Evolutionary conservation across 2,113 vertebrate species (phyloP), one percentile per base, ranked within the genome.

Genomic region (Antechinus stuartii): DNA sequence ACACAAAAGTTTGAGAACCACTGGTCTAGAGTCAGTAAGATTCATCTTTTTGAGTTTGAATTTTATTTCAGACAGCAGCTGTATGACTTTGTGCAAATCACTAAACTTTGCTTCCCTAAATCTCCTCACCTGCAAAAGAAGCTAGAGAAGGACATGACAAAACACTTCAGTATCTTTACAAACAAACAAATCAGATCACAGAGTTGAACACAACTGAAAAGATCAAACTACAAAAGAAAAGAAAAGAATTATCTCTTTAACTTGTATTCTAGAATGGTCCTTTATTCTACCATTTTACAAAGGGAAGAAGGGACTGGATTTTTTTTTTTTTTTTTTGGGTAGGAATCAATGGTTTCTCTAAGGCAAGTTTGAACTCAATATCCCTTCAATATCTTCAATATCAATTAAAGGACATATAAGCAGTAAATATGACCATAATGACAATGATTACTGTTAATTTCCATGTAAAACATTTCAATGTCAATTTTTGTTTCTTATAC

Each of bases 351-450:
- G 14, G 1, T 6, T 84, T 42, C n/a, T 42, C 3, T 68, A n/a
- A n/a, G 35, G 12, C 30, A 84, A 42, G 6, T 42, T 2, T 42
- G n/a, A 84, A 42, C 1, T 84, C 68, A 84, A 42, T 84, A 84
- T 84, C 68, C 19, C 16, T 84, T 84, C 68, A 22, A 42, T n/a
- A 23, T 84, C 2, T 84, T 42, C 7, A 42, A 84, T 42, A 42
- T 4, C 1, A 84, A 94, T 89, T 94, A 55, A 91, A 92, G 19
- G 84, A 89, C 23, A 96, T 94, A 42, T 54, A 49, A 61, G 68
- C 22, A 94, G 25, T 94, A 95, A 96, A 92, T 91, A 49, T 61
- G 46, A 95, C 14, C 46, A 91, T 26, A 94, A 54, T 27, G 30
- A 84, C 35, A 91, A 92, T 84, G 55, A 95, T 90, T 94, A 91